Evolutionary conservation across 2,888 invertebrate species (phyloP), one percentile per base, ranked within the genome.

Genomic region (Emmelina monodactyla): DNA sequence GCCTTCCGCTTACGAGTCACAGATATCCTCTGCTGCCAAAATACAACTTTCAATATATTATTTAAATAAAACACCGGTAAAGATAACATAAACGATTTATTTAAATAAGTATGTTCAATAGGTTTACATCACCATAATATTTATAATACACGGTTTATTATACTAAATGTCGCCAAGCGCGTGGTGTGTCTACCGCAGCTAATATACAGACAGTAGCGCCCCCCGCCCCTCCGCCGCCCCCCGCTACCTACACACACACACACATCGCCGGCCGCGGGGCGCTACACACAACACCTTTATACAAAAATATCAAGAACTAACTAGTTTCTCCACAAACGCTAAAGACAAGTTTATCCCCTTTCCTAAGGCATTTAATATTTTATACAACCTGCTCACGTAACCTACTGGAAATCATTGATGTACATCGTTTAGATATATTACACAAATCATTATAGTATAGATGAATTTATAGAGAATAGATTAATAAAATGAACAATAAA

Each of bases 1-100:
- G n/a, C n/a, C n/a, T n/a, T n/a, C n/a, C n/a, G n/a, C n/a, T n/a
- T n/a, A n/a, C n/a, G n/a, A n/a, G n/a, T n/a, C n/a, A n/a, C n/a
- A n/a, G n/a, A n/a, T n/a, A n/a, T n/a, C n/a, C n/a, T n/a, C n/a
- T n/a, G n/a, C n/a, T n/a, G n/a, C n/a, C n/a, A n/a, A n/a, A n/a
- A n/a, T n/a, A n/a, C n/a, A n/a, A n/a, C n/a, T n/a, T n/a, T n/a
- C n/a, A n/a, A n/a, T n/a, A n/a, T n/a, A n/a, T n/a, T n/a, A n/a
- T n/a, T 14, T 19, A 12, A 56, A 49, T 52, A 51, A 51, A 52
- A 52, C 47, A 44, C 47, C 41, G 28, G 29, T 33, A 28, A 66
- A 71, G 73, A 73, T 58, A 75, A 71, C 73, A 57, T 72, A 71
- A 73, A 70, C 71, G 70, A 61, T 75, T 71, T 73, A 73, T 71